Evolutionary conservation across 37 sponge, comb jelly and placozoan genomes (phyloP), one percentile per base, ranked within the genome.

Genomic region (Cladorhizidae sp.): DNA sequence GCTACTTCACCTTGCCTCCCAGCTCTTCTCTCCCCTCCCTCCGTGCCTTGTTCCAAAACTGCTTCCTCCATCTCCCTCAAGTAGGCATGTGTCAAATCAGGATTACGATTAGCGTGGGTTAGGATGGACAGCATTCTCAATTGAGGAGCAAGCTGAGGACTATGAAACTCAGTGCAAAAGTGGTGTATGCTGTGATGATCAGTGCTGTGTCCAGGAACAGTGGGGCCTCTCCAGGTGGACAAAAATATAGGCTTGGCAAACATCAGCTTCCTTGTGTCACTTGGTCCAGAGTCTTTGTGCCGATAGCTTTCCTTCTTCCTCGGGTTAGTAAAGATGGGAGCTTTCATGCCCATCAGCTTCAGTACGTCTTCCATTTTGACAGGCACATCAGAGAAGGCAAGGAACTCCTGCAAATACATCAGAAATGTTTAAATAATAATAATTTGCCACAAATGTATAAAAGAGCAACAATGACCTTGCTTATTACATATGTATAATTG

Each of bases 321-420:
- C 9, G 49, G n/a, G n/a, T n/a, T 29, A 32, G 69, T 25, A 5
- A 7, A 21, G 36, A 18, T 68, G 7, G 39, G 3, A 9, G 35
- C 32, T 25, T 29, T 43, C 18, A 20, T 64, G 23, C 88, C 88
- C 22, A 43, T 49, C 32, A 81, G n/a, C 20, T 42, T 52, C 58
- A 89, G 20, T 25, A 89, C 42, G 42, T 89, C 90, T 36, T 79
- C 80, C 63, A 92, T 23, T 39, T 88, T 80, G 33, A 92, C 77
- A 40, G 88, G 88, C 1, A 52, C 73, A 50, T 69, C 32, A 26
- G 77, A 79, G 64, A 58, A 83, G 20, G 88, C 88, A 0, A 92
- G 75, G 33, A 50, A 84, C 41, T 87, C 85, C 92, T 87, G 76
- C 12, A 51, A 40, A 40, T 28, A n/a, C 5, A 28, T 35, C n/a